Percentiles rank a stretch among this genome's conserved stretches.
These are phyloP conservation scores for Micromesistius poutassou DNA, from an alignment of 2,797 vertebrate genomes.

Conservation along the genomic window DNA sequence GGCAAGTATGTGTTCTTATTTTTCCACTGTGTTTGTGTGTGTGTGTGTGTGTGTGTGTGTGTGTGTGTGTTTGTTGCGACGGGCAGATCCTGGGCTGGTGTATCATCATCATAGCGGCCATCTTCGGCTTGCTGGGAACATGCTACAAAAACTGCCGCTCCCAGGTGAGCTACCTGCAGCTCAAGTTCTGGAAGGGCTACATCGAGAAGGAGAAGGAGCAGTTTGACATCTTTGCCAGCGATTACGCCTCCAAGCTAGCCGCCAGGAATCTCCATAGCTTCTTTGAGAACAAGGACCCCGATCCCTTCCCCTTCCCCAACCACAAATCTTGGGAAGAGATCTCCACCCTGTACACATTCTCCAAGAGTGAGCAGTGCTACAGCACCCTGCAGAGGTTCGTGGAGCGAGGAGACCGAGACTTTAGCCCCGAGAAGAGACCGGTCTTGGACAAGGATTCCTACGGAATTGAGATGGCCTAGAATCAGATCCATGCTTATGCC, in stretches of 20 bases:
- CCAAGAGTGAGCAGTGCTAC: slow-evolving; percentile 77
- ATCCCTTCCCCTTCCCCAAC: slow-evolving; percentile 77
- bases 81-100: slow-evolving; percentile 87
- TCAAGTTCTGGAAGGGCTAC: slow-evolving; percentile 85
- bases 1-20: background rate
- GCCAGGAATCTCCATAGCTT: slow-evolving; percentile 87
- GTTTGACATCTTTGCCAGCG: slow-evolving; percentile 74
- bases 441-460: slow-evolving; percentile 56
- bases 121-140: slow-evolving; percentile 75
- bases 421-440: slow-evolving; percentile 58
- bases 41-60: no score
- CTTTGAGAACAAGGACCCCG: slow-evolving; percentile 83
- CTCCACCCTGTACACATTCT: slow-evolving; percentile 78
- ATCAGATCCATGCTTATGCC: background rate
- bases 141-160: slow-evolving; percentile 86
- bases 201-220: slow-evolving; percentile 81
- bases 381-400: slow-evolving; percentile 87
- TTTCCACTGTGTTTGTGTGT: background rate
- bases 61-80: slow-evolving; percentile 3
- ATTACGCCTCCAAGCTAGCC: slow-evolving; percentile 83
- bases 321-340: slow-evolving; percentile 89
- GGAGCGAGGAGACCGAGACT: slow-evolving; percentile 67
- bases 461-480: slow-evolving; percentile 44
- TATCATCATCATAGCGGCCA: slow-evolving; percentile 74
- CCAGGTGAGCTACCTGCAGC: slow-evolving; percentile 87